Conservation (phyloP, 2,797 vertebrate genomes). For the Dryobates pubescens region DNA sequence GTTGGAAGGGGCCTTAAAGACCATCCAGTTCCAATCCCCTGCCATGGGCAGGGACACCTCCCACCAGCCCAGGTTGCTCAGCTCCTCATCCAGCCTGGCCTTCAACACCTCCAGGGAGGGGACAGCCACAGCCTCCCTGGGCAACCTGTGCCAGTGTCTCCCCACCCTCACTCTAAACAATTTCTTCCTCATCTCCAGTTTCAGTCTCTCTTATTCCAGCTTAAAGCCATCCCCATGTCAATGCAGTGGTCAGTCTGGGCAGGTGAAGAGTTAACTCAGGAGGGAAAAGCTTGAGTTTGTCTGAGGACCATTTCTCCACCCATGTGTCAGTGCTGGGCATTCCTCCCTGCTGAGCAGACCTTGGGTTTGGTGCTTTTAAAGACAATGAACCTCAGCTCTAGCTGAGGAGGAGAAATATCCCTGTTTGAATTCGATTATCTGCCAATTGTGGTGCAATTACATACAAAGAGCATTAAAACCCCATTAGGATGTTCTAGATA, state of each 20-base stretch:
- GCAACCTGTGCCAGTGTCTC: too few relatives aligned
- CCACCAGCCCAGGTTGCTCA: too few relatives aligned
- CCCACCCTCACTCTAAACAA: too few relatives aligned
- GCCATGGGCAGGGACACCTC: too few relatives aligned
- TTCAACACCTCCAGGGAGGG: too few relatives aligned
- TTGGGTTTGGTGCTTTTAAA: not conserved
- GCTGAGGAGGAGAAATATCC: constrained; percentile 27
- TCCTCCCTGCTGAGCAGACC: not conserved
- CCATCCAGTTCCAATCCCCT: too few relatives aligned
- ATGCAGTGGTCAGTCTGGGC: not conserved
- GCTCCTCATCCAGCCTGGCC: too few relatives aligned
- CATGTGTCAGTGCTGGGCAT: not conserved
- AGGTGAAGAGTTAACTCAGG: not conserved
- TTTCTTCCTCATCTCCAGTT: too few relatives aligned
- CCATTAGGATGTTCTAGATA: not conserved
- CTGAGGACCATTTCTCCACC: not conserved
- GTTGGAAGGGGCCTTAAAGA: too few relatives aligned
- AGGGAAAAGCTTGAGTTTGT: not conserved
- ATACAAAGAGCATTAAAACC: not conserved
- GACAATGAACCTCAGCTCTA: not conserved
- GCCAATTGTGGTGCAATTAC: not conserved
- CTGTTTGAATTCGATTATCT: not conserved
- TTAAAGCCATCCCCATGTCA: not conserved
- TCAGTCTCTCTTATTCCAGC: too few relatives aligned
- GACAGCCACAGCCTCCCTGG: too few relatives aligned